Conservation (phyloP, 2,113 vertebrate species). For the Nesoenas mayeri region DNA sequence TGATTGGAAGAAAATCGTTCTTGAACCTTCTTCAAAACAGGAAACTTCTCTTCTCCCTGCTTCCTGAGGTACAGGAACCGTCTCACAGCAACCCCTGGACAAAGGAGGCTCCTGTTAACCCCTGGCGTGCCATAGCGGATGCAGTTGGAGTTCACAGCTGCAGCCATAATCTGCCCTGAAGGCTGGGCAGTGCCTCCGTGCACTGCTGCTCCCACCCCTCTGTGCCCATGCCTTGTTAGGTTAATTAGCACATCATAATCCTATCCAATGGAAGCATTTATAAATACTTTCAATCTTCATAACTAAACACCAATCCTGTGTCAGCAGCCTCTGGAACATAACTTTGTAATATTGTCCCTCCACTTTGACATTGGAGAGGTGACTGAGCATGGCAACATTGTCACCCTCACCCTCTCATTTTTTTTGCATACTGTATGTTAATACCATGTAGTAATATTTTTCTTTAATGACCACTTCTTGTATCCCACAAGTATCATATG, state of each 20-base stretch:
- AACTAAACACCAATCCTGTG: background rate
- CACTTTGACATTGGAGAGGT: background rate
- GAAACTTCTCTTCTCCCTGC: slow-evolving; percentile 91
- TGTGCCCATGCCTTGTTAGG: background rate
- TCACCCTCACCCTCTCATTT: background rate
- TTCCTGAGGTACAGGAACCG: slow-evolving; percentile 95
- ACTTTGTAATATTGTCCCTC: background rate
- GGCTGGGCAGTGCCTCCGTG: background rate
- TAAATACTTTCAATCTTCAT: background rate
- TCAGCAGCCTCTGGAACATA: background rate
- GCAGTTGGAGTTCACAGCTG: background rate
- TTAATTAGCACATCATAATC: background rate
- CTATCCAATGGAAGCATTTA: background rate
- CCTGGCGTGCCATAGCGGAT: slow-evolving; percentile 59
- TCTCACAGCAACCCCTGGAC: slow-evolving; percentile 91
- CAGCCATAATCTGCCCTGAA: background rate
- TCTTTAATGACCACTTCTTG: background rate
- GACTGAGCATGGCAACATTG: background rate
- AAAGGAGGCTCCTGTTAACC: slow-evolving; percentile 86
- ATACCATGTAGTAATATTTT: background rate
- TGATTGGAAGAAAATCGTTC: slow-evolving; percentile 89
- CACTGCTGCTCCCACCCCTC: background rate
- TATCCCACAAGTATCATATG: background rate
- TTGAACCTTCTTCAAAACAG: slow-evolving; percentile 96
- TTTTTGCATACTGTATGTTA: background rate